Conservation (phyloP, 2,888 invertebrate genomes). For the Drosophila pegasa region DNA sequence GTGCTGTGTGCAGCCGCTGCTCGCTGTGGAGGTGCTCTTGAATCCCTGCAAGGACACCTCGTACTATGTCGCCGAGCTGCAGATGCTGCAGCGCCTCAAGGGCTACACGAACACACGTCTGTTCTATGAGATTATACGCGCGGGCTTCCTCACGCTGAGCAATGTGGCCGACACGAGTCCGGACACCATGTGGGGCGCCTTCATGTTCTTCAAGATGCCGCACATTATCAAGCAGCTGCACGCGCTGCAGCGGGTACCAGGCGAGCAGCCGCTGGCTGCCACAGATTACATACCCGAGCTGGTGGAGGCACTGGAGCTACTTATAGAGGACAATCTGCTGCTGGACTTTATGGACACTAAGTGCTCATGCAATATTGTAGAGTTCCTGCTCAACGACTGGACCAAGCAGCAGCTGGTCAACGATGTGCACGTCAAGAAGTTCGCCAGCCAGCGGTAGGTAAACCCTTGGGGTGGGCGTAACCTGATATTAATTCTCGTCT, state of each 20-base stretch:
- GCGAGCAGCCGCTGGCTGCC: constrained; percentile 65
- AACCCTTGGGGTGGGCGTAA: accelerated
- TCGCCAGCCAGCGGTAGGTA: constrained; percentile 86
- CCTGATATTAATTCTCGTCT: not conserved
- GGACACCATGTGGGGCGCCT: constrained; percentile 97
- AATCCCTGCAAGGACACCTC: constrained; percentile 94
- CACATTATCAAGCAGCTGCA: constrained; percentile 91
- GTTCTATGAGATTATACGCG: constrained; percentile 95
- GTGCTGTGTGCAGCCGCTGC: constrained; percentile 91
- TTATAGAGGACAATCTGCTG: constrained; percentile 93
- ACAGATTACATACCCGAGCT: constrained; percentile 90
- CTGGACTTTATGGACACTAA: constrained; percentile 95
- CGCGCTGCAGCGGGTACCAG: constrained; percentile 84
- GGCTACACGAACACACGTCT: constrained; percentile 92
- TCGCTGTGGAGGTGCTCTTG: constrained; percentile 93
- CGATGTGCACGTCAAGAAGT: constrained; percentile 90
- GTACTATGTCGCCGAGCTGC: constrained; percentile 91
- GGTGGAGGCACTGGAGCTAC: constrained; percentile 92
- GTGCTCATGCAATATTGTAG: constrained; percentile 94
- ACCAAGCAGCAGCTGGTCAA: constrained; percentile 91
- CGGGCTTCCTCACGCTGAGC: constrained; percentile 95
- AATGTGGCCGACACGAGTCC: constrained; percentile 93
- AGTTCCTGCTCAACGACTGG: constrained; percentile 93
- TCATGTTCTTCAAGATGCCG: constrained; percentile 96
- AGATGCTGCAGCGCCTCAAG: constrained; percentile 94